These are phyloP conservation scores for Drosophila bifasciata DNA, from an alignment of 1,140 invertebrate species.

Conservation along the genomic window DNA sequence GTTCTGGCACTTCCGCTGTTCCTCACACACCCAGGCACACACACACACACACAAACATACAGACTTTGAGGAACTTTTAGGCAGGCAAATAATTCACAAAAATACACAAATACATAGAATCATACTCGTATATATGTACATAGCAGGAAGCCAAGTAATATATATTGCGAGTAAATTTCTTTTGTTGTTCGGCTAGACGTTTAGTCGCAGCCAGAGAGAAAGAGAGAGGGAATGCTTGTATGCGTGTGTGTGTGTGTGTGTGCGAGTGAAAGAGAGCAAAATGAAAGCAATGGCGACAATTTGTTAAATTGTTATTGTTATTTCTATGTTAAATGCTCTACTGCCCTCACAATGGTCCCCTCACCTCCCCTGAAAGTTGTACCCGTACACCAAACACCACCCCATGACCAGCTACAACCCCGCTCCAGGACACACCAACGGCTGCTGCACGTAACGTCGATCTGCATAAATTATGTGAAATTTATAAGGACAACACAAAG, in stretches of 20 bases:
- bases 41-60: constrained; percentile 21
- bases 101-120: constrained; percentile 37
- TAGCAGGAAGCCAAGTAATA: constrained; percentile 76
- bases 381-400: background rate
- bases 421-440: constrained; percentile 4
- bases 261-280: constrained; percentile 9
- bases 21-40: constrained; percentile 11
- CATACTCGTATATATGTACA: constrained; percentile 31
- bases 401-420: background rate
- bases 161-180: constrained; percentile 77
- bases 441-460: constrained; percentile 77
- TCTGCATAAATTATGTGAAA: constrained; percentile 81
- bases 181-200: constrained; percentile 73
- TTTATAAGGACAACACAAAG: constrained; percentile 74
- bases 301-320: constrained; percentile 83
- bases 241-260: background rate
- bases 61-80: constrained; percentile 42
- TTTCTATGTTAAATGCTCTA: constrained; percentile 80
- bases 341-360: constrained; percentile 66
- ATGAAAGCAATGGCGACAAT: constrained; percentile 68
- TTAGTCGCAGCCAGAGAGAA: constrained; percentile 38
- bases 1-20: constrained; percentile 66
- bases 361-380: background rate
- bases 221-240: background rate
- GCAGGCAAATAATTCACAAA: constrained; percentile 72